These are phyloP conservation scores for Deroplatys truncata DNA, from an alignment of 2,888 invertebrate species.

Conservation along the genomic window DNA sequence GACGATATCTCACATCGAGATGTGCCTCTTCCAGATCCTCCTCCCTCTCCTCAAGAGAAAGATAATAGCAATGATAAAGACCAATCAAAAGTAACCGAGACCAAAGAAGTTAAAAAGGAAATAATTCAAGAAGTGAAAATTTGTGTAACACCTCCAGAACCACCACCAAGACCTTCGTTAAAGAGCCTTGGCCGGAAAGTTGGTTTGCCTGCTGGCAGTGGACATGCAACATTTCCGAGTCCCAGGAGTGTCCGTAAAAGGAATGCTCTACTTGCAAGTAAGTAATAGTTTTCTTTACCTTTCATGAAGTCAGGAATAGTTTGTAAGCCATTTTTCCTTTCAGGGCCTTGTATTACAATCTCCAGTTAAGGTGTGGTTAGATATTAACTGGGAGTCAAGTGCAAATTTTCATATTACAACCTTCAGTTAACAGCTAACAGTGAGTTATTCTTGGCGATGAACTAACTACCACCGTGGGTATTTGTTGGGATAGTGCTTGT, in stretches of 20 bases:
- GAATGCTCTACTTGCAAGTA: constrained; percentile 69
- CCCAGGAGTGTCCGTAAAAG: constrained; percentile 53
- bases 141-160: constrained; percentile 36
- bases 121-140: background rate
- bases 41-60: background rate
- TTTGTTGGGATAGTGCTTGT: too few relatives aligned
- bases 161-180: constrained; percentile 38
- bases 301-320: background rate
- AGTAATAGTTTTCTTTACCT: constrained; percentile 41
- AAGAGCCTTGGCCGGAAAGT: constrained; percentile 37
- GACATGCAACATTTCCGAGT: constrained; percentile 22
- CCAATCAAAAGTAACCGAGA: background rate
- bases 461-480: too few relatives aligned
- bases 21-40: background rate
- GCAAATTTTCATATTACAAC: too few relatives aligned
- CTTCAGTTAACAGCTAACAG: too few relatives aligned
- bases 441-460: too few relatives aligned
- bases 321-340: too few relatives aligned
- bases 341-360: too few relatives aligned
- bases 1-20: background rate
- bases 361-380: too few relatives aligned
- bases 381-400: too few relatives aligned
- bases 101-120: background rate
- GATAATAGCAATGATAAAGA: background rate
- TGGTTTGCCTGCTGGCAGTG: background rate